phyloP scores from a whole-genome alignment of 2,888 invertebrate genomes.

The Octonoba sinensis region DNA sequence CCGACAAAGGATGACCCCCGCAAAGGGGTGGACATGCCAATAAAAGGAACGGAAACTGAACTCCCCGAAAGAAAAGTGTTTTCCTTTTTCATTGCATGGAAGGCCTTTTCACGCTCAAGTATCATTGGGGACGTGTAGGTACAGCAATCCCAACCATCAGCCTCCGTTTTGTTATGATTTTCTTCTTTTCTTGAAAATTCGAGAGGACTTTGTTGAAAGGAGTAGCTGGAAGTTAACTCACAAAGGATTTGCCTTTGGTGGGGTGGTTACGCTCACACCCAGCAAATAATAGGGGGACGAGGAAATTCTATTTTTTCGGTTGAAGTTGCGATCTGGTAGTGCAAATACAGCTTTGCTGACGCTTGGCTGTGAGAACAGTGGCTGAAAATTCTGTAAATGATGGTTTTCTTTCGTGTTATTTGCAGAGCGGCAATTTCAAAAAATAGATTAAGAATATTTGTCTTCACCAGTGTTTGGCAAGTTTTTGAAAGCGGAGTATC shows the following conservation, averaged over 20 bases:
- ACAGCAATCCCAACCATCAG: not conserved
- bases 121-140: constrained; percentile 37
- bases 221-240: constrained; percentile 19
- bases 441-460: no score
- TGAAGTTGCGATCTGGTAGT: no score
- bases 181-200: constrained; percentile 16
- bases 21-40: constrained; percentile 35
- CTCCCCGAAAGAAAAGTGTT: constrained; percentile 38
- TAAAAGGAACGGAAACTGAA: constrained; percentile 45
- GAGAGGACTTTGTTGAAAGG: constrained; percentile 35
- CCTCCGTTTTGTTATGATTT: not conserved
- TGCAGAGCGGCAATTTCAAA: no score
- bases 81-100: constrained; percentile 26
- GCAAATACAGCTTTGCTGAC: no score
- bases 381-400: no score
- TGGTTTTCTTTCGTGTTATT: no score
- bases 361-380: no score
- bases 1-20: constrained; percentile 31
- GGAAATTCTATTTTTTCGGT: no score
- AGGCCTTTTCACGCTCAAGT: constrained; percentile 28
- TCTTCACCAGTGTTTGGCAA: no score
- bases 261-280: constrained; percentile 45
- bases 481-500: no score
- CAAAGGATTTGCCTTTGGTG: constrained; percentile 30
- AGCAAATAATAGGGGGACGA: constrained; percentile 2